Conservation (phyloP, 2,797 vertebrate genomes). For the Gadopsis marmoratus region DNA sequence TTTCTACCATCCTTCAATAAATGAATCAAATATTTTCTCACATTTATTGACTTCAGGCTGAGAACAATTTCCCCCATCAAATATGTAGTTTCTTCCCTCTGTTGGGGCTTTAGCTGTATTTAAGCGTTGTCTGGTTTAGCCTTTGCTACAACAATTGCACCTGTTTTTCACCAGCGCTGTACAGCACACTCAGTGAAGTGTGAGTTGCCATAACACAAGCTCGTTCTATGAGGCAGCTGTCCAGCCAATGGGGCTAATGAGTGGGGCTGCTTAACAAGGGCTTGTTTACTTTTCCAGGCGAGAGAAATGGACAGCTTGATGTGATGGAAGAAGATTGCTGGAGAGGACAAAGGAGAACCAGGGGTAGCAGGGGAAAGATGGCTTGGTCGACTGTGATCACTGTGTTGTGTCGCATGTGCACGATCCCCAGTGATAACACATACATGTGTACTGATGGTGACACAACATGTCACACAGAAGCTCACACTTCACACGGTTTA, state of each 20-base stretch:
- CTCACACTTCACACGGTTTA: constrained; percentile 9
- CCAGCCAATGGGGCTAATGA: constrained; percentile 59
- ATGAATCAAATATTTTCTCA: constrained; percentile 21
- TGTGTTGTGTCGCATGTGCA: constrained; percentile 50
- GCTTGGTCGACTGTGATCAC: constrained; percentile 49
- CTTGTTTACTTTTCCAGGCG: constrained; percentile 73
- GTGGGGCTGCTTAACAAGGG: constrained; percentile 49
- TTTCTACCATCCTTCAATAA: constrained; percentile 15
- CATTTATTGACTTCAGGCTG: background rate
- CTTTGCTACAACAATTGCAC: constrained; percentile 22
- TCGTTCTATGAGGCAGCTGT: constrained; percentile 55
- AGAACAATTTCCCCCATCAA: background rate
- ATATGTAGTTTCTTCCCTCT: constrained; percentile 19
- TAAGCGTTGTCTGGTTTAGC: constrained; percentile 5
- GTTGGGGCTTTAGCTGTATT: background rate
- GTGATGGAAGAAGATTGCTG: constrained; percentile 39
- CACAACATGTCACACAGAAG: background rate
- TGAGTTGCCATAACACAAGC: constrained; percentile 61
- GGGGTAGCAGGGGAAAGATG: constrained; percentile 1
- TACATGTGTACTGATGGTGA: constrained; percentile 35
- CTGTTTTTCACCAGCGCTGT: background rate
- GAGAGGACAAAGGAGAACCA: constrained; percentile 46
- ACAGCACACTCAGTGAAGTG: constrained; percentile 29
- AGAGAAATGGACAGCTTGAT: constrained; percentile 50
- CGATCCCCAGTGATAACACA: constrained; percentile 52